These are phyloP conservation scores for Lutraria lutraria DNA, from an alignment of 2,888 invertebrate genomes.

Conservation along the genomic window DNA sequence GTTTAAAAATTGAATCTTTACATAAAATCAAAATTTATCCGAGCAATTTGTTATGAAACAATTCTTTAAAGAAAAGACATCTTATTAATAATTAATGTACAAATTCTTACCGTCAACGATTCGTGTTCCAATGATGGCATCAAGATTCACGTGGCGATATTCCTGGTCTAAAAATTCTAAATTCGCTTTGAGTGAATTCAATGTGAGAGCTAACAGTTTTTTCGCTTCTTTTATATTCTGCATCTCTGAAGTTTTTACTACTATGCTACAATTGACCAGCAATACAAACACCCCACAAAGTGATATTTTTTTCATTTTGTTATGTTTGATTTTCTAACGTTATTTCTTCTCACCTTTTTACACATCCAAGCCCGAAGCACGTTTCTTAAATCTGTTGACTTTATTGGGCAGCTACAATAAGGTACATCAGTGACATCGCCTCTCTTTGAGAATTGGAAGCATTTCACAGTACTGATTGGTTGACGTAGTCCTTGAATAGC, in stretches of 20 bases:
- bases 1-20: no score
- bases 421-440: neutral
- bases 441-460: neutral
- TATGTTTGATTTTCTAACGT: neutral
- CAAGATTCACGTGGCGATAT: constrained; percentile 80
- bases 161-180: constrained; percentile 79
- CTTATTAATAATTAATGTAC: no score
- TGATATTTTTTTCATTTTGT: constrained; percentile 13
- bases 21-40: no score
- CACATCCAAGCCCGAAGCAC: neutral
- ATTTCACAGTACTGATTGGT: neutral
- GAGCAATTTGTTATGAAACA: no score
- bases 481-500: neutral
- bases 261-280: neutral
- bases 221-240: constrained; percentile 50
- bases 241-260: constrained; percentile 1
- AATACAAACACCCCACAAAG: neutral
- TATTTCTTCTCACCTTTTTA: neutral
- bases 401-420: neutral
- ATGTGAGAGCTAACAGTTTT: constrained; percentile 47
- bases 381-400: neutral
- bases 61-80: no score
- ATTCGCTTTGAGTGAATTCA: constrained; percentile 71
- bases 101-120: constrained; percentile 83
- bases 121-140: constrained; percentile 83